Percentiles rank a stretch among this genome's conserved stretches.
Evolutionary conservation across 92 coral and sea anemone species (phyloP).

Genomic region (Hydrozoanthus gracilis): DNA sequence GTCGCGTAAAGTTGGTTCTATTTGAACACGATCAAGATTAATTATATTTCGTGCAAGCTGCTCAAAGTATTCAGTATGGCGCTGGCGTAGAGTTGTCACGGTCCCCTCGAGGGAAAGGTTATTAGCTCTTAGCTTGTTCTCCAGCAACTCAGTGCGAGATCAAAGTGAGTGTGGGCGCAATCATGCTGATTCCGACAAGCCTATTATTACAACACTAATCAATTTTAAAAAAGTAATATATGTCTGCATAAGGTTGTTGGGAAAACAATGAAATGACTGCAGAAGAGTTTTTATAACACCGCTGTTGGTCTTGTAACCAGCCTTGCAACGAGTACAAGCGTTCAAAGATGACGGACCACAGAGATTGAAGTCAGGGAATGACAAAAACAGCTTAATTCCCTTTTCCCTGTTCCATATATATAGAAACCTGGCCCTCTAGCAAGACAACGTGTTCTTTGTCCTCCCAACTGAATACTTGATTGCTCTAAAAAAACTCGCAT

Average conservation of each 20-base stretch:
- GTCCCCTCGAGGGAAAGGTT: constrained; percentile 42
- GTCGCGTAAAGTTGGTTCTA: constrained; percentile 30
- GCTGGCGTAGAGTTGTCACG: constrained; percentile 49
- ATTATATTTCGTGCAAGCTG: constrained; percentile 44
- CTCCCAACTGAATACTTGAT: constrained; percentile 13
- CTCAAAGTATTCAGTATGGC: constrained; percentile 40
- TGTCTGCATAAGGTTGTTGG: constrained; percentile 41
- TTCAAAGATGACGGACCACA: constrained; percentile 51
- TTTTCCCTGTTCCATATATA: constrained; percentile 47
- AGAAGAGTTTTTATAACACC: constrained; percentile 50
- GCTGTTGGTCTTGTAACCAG: constrained; percentile 45
- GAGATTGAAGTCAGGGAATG: constrained; percentile 55
- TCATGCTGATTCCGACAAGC: too few species aligned
- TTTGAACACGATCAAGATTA: constrained; percentile 42
- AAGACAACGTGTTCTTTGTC: constrained; percentile 32
- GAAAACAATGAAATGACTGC: constrained; percentile 47
- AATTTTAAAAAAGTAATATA: constrained; percentile 16
- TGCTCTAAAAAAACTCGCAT: constrained; percentile 53
- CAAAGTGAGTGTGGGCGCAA: constrained; percentile 25
- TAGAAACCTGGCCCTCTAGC: constrained; percentile 47
- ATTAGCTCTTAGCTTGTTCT: constrained; percentile 19
- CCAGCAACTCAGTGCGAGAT: constrained; percentile 46
- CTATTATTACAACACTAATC: background rate
- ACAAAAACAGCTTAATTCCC: constrained; percentile 42
- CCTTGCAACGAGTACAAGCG: constrained; percentile 45